phyloP scores from a whole-genome alignment of 2,113 vertebrate genomes.

The western clawed frog (Xenopus tropicalis) region DNA sequence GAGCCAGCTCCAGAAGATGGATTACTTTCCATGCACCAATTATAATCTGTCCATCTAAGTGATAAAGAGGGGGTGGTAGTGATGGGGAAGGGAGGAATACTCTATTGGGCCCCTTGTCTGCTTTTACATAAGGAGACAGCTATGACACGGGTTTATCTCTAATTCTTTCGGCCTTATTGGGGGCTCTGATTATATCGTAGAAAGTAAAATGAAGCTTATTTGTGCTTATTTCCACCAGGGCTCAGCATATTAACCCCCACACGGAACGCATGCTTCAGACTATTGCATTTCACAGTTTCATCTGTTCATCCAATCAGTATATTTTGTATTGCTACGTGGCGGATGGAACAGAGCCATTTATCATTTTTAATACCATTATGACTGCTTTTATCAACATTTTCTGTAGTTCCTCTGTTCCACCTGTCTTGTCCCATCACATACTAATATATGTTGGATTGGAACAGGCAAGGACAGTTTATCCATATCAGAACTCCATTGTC shows the following conservation, averaged over 20 bases:
- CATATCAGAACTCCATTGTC: too few relatives aligned
- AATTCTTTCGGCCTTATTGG: slow-evolving; percentile 8
- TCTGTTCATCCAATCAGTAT: neutral
- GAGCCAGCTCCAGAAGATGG: slow-evolving; percentile 68
- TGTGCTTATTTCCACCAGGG: neutral
- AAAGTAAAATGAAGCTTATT: slow-evolving; percentile 14
- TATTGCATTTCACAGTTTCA: neutral
- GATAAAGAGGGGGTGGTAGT: slow-evolving; percentile 61
- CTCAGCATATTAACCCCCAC: neutral
- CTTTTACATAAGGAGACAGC: slow-evolving; percentile 22
- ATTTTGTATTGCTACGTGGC: neutral
- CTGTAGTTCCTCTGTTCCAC: too few relatives aligned
- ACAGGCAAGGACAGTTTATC: too few relatives aligned
- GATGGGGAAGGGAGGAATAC: slow-evolving; percentile 38
- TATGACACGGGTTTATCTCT: slow-evolving; percentile 34
- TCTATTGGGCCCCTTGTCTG: slow-evolving; percentile 28
- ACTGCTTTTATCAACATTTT: neutral
- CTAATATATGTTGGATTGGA: too few relatives aligned
- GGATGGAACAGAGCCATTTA: neutral
- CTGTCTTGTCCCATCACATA: too few relatives aligned
- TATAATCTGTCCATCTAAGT: slow-evolving; percentile 73
- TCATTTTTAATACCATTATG: neutral
- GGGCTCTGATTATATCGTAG: neutral
- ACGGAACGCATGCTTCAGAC: neutral
- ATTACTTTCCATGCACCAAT: slow-evolving; percentile 72